phyloP scores from a whole-genome alignment of 2,797 vertebrate species.

The Pseudochromis fuscus region DNA sequence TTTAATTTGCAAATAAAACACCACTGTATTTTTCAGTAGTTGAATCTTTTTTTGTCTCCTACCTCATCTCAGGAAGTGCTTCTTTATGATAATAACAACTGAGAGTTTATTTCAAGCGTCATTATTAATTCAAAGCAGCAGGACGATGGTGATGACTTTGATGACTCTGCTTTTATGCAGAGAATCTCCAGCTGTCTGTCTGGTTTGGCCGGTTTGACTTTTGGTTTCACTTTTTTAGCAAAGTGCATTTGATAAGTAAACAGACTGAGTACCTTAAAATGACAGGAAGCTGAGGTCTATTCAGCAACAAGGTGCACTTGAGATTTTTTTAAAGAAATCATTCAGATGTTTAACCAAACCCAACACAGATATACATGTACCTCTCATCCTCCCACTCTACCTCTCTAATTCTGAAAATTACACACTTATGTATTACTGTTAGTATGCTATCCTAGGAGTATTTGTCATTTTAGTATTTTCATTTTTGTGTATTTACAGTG shows the following conservation, averaged over 20 bases:
- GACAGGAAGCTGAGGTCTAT: too few species aligned
- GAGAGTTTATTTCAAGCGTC: neutral
- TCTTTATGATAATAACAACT: neutral
- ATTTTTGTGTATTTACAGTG: too few species aligned
- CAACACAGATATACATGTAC: too few species aligned
- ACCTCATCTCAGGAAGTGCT: neutral
- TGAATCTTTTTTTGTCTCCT: constrained; percentile 14
- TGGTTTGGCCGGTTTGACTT: constrained; percentile 9
- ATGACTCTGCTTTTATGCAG: neutral
- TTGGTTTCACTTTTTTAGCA: too few species aligned
- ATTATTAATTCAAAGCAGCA: neutral
- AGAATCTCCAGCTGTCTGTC: constrained; percentile 28
- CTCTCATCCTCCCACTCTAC: too few species aligned
- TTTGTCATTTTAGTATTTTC: too few species aligned
- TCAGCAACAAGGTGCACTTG: neutral
- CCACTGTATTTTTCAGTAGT: constrained; percentile 89
- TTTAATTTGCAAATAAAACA: constrained; percentile 93
- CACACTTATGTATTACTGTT: too few species aligned
- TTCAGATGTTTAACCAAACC: too few species aligned
- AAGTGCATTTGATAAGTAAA: too few species aligned
- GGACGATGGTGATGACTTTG: accelerated
- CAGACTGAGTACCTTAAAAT: too few species aligned
- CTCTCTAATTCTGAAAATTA: too few species aligned
- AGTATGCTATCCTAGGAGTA: too few species aligned
- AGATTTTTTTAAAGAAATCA: neutral